Conservation (phyloP, 2,113 vertebrate genomes). For the Calonectris borealis region DNA sequence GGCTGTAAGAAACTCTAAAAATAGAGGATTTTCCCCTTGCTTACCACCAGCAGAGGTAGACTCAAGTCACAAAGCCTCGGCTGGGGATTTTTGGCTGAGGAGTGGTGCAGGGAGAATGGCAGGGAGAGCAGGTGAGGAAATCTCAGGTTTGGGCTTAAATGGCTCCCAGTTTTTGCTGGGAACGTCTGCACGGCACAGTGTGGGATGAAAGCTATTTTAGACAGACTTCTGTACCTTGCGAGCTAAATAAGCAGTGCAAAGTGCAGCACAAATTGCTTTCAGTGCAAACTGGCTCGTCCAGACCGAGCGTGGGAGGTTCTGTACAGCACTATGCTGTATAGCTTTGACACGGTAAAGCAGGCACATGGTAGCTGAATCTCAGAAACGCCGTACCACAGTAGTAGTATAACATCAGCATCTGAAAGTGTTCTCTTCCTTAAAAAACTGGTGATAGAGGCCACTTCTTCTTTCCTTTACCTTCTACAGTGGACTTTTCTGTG, state of each 20-base stretch:
- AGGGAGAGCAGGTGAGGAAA: background rate
- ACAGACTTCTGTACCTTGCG: background rate
- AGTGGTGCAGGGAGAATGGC: background rate
- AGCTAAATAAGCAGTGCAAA: background rate
- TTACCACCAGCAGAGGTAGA: background rate
- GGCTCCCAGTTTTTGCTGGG: background rate
- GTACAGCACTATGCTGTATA: background rate
- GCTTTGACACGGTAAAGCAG: background rate
- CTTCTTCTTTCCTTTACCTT: background rate
- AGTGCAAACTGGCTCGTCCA: background rate
- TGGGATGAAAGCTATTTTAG: background rate
- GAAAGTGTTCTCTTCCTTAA: background rate
- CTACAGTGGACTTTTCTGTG: slow-evolving; percentile 89
- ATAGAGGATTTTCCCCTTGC: background rate
- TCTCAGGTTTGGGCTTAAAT: background rate
- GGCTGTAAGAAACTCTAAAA: background rate
- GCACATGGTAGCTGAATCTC: background rate
- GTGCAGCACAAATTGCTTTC: background rate
- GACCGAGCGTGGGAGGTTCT: background rate
- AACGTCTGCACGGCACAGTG: background rate
- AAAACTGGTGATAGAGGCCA: accelerated
- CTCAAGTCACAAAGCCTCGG: background rate
- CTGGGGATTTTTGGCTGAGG: background rate
- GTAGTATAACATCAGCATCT: background rate
- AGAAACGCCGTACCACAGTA: accelerated